A percentile compares a stretch with the other conserved stretches of the same genome.
Conservation (phyloP, 2,113 vertebrate genomes). For the Anolis carolinensis region DNA sequence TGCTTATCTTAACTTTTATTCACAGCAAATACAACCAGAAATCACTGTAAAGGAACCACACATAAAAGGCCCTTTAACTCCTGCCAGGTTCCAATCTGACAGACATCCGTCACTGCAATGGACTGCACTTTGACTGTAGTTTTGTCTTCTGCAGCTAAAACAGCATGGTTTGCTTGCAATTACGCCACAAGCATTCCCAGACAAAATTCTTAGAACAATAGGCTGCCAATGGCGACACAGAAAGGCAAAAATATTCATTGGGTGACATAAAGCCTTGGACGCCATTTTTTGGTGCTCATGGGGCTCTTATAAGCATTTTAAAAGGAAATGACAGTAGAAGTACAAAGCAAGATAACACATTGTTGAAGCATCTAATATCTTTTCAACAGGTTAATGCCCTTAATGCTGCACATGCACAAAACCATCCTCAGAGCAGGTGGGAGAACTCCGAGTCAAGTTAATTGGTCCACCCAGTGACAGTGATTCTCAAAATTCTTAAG, state of each 20-base stretch:
- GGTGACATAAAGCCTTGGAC: no score
- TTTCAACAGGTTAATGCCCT: neutral
- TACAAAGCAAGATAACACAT: neutral
- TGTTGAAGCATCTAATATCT: neutral
- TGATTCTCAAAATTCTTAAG: neutral
- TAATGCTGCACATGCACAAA: neutral
- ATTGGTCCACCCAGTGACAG: neutral
- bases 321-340: neutral
- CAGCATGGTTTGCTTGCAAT: neutral
- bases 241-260: no score
- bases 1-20: constrained; percentile 33
- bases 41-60: constrained; percentile 19
- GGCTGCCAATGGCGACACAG: neutral
- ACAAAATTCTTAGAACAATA: neutral
- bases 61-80: constrained; percentile 37
- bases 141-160: constrained; percentile 23
- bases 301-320: neutral
- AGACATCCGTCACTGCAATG: constrained; percentile 16
- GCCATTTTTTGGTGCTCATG: no score
- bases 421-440: neutral
- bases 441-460: neutral
- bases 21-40: constrained; percentile 29
- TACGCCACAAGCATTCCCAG: neutral
- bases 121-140: constrained; percentile 14
- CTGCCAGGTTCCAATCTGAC: constrained; percentile 21